Conservation (phyloP, 2,888 invertebrate species). For the Dicyrtoma fusca region DNA sequence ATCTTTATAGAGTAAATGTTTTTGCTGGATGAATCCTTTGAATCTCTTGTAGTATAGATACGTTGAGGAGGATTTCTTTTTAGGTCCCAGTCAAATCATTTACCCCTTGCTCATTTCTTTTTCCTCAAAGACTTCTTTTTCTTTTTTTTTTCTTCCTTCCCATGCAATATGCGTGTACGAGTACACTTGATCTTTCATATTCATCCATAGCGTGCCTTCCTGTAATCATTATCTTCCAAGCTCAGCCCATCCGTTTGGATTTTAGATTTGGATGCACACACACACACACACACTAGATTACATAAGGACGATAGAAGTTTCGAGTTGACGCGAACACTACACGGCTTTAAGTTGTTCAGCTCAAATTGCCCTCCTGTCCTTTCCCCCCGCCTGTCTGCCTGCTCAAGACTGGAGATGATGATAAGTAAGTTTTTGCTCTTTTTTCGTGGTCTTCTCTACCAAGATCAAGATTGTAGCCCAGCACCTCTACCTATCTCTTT, state of each 20-base stretch:
- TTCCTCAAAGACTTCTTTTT: neutral
- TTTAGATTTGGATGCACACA: neutral
- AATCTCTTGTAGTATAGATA: neutral
- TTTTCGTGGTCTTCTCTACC: too few species aligned
- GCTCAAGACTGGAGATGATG: neutral
- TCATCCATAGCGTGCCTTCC: slow-evolving; percentile 17
- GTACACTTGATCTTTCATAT: neutral
- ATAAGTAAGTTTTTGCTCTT: slow-evolving; percentile 13
- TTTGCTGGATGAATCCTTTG: neutral
- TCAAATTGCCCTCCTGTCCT: slow-evolving; percentile 13
- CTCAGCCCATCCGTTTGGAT: too few species aligned
- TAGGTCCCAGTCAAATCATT: too few species aligned
- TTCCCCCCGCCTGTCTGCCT: neutral
- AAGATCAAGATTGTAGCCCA: too few species aligned
- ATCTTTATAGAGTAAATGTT: too few species aligned
- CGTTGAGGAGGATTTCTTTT: neutral
- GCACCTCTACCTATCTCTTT: too few species aligned
- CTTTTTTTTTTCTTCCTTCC: neutral
- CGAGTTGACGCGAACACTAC: neutral
- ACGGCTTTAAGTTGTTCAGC: slow-evolving; percentile 8
- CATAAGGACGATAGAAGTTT: too few species aligned
- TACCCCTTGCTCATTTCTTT: neutral
- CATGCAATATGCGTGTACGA: neutral
- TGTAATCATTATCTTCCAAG: slow-evolving; percentile 11
- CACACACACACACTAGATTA: neutral